phyloP scores from a whole-genome alignment of 1,140 invertebrate genomes.

The Himalopsyche phryganea region DNA sequence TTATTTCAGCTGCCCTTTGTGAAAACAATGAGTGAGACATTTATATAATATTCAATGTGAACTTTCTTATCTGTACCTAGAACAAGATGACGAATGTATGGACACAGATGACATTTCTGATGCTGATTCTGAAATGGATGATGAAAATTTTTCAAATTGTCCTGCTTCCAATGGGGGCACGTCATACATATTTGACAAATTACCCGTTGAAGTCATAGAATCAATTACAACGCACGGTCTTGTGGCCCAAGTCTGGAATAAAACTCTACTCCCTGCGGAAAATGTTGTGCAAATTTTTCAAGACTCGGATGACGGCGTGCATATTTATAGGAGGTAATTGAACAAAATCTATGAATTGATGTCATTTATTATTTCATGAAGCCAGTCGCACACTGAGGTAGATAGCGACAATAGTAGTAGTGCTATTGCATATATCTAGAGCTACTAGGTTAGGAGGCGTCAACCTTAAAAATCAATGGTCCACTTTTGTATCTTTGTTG shows the following conservation, averaged over 20 bases:
- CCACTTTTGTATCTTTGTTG: no score
- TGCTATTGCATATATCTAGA: no score
- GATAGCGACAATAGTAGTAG: no score
- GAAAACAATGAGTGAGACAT: no score
- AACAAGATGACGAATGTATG: conserved; percentile 50
- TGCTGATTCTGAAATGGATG: conserved; percentile 44
- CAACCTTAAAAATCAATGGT: no score
- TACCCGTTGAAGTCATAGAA: conserved; percentile 51
- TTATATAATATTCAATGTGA: no score
- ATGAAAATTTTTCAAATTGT: conserved; percentile 41
- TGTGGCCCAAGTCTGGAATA: conserved; percentile 55
- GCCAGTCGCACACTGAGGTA: no score
- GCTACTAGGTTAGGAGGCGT: no score
- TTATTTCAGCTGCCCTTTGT: no score
- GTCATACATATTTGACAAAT: conserved; percentile 42
- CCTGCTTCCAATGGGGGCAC: conserved; percentile 7
- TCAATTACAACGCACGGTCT: conserved; percentile 52
- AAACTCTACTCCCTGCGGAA: conserved; percentile 49
- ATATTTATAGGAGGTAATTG: conserved; percentile 49
- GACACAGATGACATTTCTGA: conserved; percentile 51
- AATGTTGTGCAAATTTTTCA: conserved; percentile 52
- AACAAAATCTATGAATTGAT: neutral
- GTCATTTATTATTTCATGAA: no score
- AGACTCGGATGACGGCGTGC: conserved; percentile 47
- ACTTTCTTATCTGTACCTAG: conserved; percentile 32